phyloP scores from a whole-genome alignment of 2,888 invertebrate species.

The Lamellibrachia satsuma region DNA sequence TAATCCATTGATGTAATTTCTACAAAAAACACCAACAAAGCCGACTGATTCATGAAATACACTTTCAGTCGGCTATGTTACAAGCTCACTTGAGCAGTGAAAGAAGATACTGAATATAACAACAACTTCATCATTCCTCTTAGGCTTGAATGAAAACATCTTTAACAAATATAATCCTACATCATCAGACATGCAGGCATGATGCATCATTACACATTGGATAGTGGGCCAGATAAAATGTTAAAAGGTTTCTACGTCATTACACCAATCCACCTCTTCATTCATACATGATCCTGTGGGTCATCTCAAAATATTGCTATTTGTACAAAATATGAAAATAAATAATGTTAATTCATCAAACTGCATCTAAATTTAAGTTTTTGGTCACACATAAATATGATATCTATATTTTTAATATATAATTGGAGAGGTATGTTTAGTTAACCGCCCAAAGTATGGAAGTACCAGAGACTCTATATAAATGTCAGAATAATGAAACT shows the following conservation, averaged over 20 bases:
- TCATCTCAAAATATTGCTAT: not conserved
- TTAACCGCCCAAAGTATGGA: no score
- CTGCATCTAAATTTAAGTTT: no score
- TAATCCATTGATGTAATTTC: no score
- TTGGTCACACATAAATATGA: no score
- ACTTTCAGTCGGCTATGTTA: not conserved
- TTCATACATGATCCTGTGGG: not conserved
- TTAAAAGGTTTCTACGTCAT: conserved; percentile 9
- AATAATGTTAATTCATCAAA: not conserved
- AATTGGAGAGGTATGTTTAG: no score
- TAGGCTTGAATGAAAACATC: not conserved
- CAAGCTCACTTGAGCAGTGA: not conserved
- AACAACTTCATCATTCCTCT: not conserved
- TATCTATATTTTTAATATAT: no score
- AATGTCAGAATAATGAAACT: no score
- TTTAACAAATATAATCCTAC: not conserved
- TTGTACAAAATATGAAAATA: not conserved
- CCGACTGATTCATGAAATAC: not conserved
- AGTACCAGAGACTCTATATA: no score
- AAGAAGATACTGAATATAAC: not conserved
- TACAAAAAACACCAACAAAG: not conserved
- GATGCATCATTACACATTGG: not conserved
- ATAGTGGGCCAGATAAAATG: not conserved
- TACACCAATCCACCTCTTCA: not conserved
- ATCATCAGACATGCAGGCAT: not conserved